Evolutionary conservation across 2,797 vertebrate species (phyloP).

Genomic region (Esox masquinongy): DNA sequence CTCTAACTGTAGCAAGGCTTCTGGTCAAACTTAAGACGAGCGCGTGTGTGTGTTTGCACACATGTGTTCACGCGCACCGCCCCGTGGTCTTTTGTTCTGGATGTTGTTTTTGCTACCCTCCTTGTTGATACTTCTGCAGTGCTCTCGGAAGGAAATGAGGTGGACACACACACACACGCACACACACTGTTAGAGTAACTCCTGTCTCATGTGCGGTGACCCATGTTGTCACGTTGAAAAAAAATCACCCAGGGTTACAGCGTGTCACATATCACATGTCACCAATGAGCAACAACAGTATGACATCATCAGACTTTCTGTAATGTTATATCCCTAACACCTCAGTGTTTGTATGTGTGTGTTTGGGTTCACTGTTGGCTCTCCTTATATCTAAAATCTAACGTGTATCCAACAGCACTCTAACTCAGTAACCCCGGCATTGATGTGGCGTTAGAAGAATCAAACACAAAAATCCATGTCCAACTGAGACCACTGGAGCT

Average conservation of each 20-base stretch:
- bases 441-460: neutral
- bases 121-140: neutral
- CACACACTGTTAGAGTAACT: neutral
- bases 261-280: conserved; percentile 21
- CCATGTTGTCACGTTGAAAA: neutral
- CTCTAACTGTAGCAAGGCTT: too few species aligned
- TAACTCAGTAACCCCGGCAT: too few species aligned
- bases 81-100: neutral
- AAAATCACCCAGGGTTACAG: neutral
- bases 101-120: neutral
- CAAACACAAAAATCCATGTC: neutral
- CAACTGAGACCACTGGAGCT: too few species aligned
- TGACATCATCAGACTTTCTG: conserved; percentile 43
- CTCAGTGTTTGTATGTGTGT: conserved; percentile 1
- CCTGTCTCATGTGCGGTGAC: neutral
- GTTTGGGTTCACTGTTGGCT: conserved; percentile 8
- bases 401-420: neutral
- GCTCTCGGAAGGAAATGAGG: neutral
- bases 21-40: too few species aligned
- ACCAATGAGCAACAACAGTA: conserved; percentile 33
- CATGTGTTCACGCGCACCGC: neutral
- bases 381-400: neutral
- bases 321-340: too few species aligned
- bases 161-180: neutral
- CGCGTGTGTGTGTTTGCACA: neutral